phyloP scores from a whole-genome alignment of 2,888 invertebrate species.

The Gymnoscelis rufifasciata region DNA sequence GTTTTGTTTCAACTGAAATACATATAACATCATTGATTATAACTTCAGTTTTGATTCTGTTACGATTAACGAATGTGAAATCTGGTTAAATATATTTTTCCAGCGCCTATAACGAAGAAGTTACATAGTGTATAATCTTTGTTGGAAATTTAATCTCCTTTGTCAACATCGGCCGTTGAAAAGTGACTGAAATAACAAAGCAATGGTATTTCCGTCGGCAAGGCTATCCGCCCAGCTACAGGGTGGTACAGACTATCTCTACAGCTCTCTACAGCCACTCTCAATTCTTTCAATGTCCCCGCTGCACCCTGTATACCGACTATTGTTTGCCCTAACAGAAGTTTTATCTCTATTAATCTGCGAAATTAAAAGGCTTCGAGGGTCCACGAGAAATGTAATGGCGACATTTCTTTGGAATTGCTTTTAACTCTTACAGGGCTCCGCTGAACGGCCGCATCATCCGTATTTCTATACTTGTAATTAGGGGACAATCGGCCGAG shows the following conservation, averaged over 20 bases:
- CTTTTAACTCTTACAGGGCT: slow-evolving; percentile 26
- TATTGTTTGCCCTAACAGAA: slow-evolving; percentile 47
- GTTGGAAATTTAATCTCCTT: slow-evolving; percentile 15
- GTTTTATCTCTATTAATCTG: slow-evolving; percentile 51
- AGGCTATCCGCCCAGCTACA: slow-evolving; percentile 13
- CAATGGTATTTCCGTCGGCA: slow-evolving; percentile 32
- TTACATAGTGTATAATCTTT: background rate
- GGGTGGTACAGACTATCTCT: slow-evolving; percentile 22
- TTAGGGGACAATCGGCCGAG: slow-evolving; percentile 56
- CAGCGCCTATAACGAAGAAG: background rate
- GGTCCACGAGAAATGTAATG: slow-evolving; percentile 31
- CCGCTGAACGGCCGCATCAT: slow-evolving; percentile 18
- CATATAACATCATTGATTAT: too few relatives aligned
- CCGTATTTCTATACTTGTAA: slow-evolving; percentile 36
- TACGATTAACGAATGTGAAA: too few relatives aligned
- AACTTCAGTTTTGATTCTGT: too few relatives aligned
- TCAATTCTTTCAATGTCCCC: slow-evolving; percentile 40
- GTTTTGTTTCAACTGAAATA: too few relatives aligned
- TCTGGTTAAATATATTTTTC: background rate
- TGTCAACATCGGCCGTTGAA: slow-evolving; percentile 7
- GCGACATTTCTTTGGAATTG: slow-evolving; percentile 30
- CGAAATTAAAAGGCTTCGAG: slow-evolving; percentile 42
- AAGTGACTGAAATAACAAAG: slow-evolving; percentile 29
- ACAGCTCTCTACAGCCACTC: too few relatives aligned
- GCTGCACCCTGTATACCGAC: slow-evolving; percentile 35